A percentile compares a stretch with the other conserved stretches of the same genome.
These are phyloP conservation scores for Campaea margaritaria DNA, from an alignment of 2,888 invertebrate species.

Conservation along the genomic window DNA sequence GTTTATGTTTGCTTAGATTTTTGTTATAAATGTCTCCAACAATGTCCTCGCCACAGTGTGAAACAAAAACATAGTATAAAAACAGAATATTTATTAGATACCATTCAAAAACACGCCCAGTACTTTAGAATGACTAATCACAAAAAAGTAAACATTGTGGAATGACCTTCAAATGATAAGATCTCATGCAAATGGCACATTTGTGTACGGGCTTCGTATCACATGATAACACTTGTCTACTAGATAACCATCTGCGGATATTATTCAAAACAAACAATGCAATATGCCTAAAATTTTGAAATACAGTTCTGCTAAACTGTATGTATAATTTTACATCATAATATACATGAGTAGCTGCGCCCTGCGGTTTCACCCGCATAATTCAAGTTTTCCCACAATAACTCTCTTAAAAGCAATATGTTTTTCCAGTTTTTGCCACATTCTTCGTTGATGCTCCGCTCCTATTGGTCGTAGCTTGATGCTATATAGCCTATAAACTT, in stretches of 20 bases:
- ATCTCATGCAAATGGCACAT: background rate
- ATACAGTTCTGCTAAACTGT: background rate
- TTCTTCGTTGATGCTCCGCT: too few species aligned
- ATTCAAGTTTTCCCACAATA: too few species aligned
- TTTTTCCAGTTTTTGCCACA: too few species aligned
- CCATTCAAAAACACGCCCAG: background rate
- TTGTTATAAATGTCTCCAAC: constrained; percentile 22
- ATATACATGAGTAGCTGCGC: too few species aligned
- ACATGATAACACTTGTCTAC: background rate
- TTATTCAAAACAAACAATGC: constrained; percentile 1
- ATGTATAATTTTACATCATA: too few species aligned
- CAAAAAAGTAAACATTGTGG: constrained; percentile 11
- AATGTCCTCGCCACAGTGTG: background rate
- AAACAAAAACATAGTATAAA: background rate
- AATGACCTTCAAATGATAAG: constrained; percentile 9
- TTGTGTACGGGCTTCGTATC: constrained; percentile 2
- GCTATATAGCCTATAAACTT: too few species aligned
- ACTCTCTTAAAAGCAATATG: too few species aligned
- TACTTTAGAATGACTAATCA: constrained; percentile 4
- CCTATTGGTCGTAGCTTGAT: too few species aligned
- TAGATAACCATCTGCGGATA: constrained; percentile 7
- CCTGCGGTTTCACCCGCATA: too few species aligned
- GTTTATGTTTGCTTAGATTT: constrained; percentile 42
- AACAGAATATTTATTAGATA: background rate
- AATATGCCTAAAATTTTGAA: background rate